Evolutionary conservation across 2,113 vertebrate species (phyloP), one percentile per base, ranked within the genome.

Genomic region (Semicossyphus pulcher): DNA sequence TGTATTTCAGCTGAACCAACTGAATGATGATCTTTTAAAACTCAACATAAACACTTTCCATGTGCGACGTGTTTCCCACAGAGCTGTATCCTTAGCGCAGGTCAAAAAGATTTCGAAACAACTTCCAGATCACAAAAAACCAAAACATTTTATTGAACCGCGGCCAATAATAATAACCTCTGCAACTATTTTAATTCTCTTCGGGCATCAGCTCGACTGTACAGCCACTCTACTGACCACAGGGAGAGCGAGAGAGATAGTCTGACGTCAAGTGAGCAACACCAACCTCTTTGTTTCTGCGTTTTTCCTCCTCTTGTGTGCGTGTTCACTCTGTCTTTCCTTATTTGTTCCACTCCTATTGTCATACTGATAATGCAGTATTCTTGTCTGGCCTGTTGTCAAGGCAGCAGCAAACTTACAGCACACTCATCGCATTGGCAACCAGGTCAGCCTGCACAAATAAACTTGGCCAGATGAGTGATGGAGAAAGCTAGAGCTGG

Each of bases 351-450:
- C 36, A 31, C 79, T 83, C 49, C 89, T 59, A 84, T 84, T 88
- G 83, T 89, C 64, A 69, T 44, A 37, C 54, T 65, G 65, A 68
- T 78, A 76, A 81, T 61, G 51, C 73, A 53, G 23, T 66, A 71
- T n/a, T n/a, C 67, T 85, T 65, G 78, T 79, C 71, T 79, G 76
- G 62, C 29, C 72, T 44, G 89, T 88, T 86, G 90, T 88, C 90
- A 92, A 84, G 90, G 87, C 76, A 90, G 81, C 90, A 73, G 72
- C 73, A 72, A 81, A 85, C 74, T 80, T 76, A 75, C 61, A 84
- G 82, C 66, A 72, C 68, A 66, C 45, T 82, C 70, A 88, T 92
- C 39, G 45, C 89, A 86, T 80, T 91, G 90, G 89, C 85, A 91
- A 94, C 91, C 4, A 29, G n/a, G 68, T 85, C 81, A 86, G 88